A percentile compares a stretch with the other conserved stretches of the same genome.
Evolutionary conservation across 2,113 vertebrate genomes (phyloP).

Genomic region (Hemichromis elongatus): DNA sequence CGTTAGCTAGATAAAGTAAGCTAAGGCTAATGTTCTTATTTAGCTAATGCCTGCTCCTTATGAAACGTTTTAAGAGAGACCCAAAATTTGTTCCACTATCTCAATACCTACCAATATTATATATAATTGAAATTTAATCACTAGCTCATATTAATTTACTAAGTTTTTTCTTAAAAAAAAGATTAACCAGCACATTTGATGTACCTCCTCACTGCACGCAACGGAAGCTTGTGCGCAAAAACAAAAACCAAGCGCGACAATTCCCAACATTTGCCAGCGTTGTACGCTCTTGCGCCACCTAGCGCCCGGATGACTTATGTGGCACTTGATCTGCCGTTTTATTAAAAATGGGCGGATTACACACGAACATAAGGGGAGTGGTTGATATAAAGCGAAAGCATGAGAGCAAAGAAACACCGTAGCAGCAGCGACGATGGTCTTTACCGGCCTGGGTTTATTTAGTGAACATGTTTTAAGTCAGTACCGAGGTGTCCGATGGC

Average conservation of each 20-base stretch:
- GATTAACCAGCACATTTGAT: neutral
- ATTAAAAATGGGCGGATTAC: neutral
- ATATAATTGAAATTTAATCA: neutral
- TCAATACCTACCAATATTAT: neutral
- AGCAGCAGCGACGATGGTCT: neutral
- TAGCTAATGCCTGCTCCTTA: neutral
- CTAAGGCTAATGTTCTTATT: slow-evolving; percentile 28
- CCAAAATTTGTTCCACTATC: fast-evolving
- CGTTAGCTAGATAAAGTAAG: neutral
- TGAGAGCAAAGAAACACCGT: fast-evolving
- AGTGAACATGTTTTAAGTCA: neutral
- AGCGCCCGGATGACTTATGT: neutral
- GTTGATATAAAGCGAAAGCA: slow-evolving; percentile 23
- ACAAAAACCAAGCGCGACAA: neutral
- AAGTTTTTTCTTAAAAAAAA: neutral
- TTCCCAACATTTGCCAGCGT: fast-evolving
- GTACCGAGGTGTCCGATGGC: slow-evolving; percentile 25
- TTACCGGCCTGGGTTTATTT: fast-evolving
- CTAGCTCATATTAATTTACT: neutral
- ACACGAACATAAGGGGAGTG: neutral
- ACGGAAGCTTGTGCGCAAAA: slow-evolving; percentile 1
- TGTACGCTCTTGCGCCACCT: neutral
- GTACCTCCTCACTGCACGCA: neutral
- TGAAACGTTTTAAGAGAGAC: neutral
- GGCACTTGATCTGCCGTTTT: neutral